A percentile compares a stretch with the other conserved stretches of the same genome.
Evolutionary conservation across 2,113 vertebrate species (phyloP).

Genomic region (Apteryx owenii): DNA sequence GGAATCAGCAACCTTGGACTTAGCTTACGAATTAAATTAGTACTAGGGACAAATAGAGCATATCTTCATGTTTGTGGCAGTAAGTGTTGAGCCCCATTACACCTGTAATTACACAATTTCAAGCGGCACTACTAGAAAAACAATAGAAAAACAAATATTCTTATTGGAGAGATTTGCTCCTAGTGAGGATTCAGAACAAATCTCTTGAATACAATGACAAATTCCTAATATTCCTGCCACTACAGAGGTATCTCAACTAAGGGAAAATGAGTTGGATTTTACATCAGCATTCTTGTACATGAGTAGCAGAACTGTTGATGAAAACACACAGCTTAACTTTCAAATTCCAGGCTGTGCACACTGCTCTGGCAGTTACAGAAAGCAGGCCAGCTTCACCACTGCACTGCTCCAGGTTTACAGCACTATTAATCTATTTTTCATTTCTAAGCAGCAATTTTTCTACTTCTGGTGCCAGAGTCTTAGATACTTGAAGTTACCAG

Average conservation of each 20-base stretch:
- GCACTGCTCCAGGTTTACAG: neutral
- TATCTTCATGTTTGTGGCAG: neutral
- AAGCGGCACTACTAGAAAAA: neutral
- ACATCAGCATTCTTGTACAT: neutral
- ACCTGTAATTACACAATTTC: neutral
- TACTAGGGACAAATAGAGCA: neutral
- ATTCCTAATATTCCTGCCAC: neutral
- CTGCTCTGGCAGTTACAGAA: conserved; percentile 6
- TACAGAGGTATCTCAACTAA: neutral
- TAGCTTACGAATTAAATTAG: neutral
- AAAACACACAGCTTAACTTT: neutral
- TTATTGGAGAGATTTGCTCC: neutral
- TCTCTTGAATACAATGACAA: neutral
- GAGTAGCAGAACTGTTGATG: neutral
- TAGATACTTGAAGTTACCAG: neutral
- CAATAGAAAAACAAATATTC: neutral
- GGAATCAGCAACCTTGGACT: neutral
- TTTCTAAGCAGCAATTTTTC: conserved; percentile 22
- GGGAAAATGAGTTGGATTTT: neutral
- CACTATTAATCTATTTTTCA: neutral
- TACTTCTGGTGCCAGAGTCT: neutral
- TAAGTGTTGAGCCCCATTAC: neutral
- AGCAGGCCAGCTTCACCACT: neutral
- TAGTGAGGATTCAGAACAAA: neutral
- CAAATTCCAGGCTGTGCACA: neutral